Conservation (phyloP, 2,888 invertebrate genomes). For the Erpobdella octoculata region DNA sequence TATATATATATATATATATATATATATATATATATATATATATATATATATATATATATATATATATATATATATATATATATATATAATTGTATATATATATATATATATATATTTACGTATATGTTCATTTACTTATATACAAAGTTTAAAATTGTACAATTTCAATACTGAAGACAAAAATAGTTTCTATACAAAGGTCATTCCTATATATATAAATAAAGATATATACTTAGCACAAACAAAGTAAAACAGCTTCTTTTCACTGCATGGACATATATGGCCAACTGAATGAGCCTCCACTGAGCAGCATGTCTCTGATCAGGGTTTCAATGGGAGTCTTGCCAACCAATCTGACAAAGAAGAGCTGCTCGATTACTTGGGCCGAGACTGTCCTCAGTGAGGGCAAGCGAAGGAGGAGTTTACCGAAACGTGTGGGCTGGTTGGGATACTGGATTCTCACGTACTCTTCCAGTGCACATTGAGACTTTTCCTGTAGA, state of each 20-base stretch:
- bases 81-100: no score
- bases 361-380: conserved; percentile 94
- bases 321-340: conserved; percentile 95
- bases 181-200: no score
- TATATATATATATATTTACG: no score
- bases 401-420: conserved; percentile 82
- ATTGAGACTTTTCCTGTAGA: conserved; percentile 95
- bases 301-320: conserved; percentile 89
- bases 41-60: no score
- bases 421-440: conserved; percentile 88
- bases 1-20: no score
- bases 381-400: conserved; percentile 83
- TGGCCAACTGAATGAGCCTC: conserved; percentile 76
- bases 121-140: no score
- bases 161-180: no score
- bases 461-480: conserved; percentile 95
- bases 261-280: conserved; percentile 28
- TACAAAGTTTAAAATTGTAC: no score
- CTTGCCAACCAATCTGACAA: conserved; percentile 90
- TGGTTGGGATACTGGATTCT: conserved; percentile 93
- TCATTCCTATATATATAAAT: no score
- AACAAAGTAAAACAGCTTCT: background rate
- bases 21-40: no score
- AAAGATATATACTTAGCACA: no score
- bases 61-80: no score